These are phyloP conservation scores for Pelmatolapia mariae DNA, from an alignment of 2,113 vertebrate genomes.

Conservation along the genomic window DNA sequence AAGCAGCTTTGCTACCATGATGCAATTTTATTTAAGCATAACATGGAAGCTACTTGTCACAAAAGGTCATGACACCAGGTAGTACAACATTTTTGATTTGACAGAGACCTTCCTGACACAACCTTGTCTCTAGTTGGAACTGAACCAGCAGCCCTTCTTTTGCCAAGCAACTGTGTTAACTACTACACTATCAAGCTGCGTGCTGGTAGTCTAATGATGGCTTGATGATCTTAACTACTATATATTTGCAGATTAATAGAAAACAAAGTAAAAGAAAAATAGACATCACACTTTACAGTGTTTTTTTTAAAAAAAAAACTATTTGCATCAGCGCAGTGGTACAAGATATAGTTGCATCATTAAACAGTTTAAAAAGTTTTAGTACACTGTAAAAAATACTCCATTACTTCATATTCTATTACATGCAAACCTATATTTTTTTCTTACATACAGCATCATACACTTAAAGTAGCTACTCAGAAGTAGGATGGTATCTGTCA, in stretches of 20 bases:
- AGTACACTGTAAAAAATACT: not conserved
- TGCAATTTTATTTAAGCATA: not conserved
- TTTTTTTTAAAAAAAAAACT: not conserved
- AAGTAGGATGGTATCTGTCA: not conserved
- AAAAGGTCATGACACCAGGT: not conserved
- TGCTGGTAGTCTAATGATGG: not conserved
- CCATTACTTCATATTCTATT: not conserved
- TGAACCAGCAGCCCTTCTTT: not conserved
- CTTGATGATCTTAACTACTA: not conserved
- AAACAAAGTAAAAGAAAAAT: not conserved
- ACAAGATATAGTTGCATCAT: not conserved
- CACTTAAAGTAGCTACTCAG: not conserved
- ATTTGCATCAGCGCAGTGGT: not conserved
- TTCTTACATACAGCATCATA: not conserved
- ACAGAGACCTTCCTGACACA: not conserved
- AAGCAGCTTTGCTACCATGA: not conserved
- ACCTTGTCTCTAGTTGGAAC: not conserved
- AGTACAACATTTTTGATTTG: not conserved
- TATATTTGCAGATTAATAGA: not conserved
- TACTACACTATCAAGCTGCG: not conserved
- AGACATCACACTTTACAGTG: not conserved
- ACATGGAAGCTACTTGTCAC: not conserved
- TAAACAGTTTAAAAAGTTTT: not conserved
- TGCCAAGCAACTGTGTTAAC: not conserved
- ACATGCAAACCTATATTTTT: not conserved